Evolutionary conservation across 2,113 vertebrate species (phyloP), one percentile per base, ranked within the genome.

Genomic region (Pandion haliaetus): DNA sequence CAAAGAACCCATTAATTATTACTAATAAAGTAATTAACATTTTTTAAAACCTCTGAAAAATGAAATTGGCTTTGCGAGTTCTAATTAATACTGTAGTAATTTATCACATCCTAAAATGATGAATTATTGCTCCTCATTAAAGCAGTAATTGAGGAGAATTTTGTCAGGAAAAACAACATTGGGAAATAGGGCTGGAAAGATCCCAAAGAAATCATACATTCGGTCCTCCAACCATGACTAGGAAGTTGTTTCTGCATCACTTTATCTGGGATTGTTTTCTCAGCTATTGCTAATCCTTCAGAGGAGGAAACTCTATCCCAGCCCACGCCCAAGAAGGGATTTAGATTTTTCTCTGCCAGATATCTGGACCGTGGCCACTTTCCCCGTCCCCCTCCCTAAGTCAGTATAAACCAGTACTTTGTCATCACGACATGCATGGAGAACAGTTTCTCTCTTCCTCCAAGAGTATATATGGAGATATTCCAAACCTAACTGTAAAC

Each of bases 71-170:
- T 93, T 29, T 81, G 54, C 26, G 91, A 88, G 67, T 74, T 93
- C 67, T 96, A 92, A 93, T 94, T 95, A 93, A 86, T 86, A 59
- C 36, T 77, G 23, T 80, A 88, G 82, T 88, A 80, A 83, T 88
- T 94, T 95, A 82, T 80, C 54, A 61, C 58, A 88, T 65, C 2
- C 14, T 77, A 88, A 88, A 96, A 96, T 72, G 54, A 86, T 32
- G 86, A 86, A 76, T 57, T 18, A 86, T 83, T 79, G 4, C 32
- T 90, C 17, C 54, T 91, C 63, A 70, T 91, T 93, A 96, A 89
- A 73, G 36, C 14, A 80, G 12, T 61, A 96, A 92, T 62, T 70
- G 31, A 44, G 44, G 15, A 72, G 45, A 94, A 80, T 26, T 91
- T 14, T 77, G 47, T 67, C 25, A 47, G 23, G 9, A 17, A 79